These are phyloP conservation scores for Athalia cordata DNA, from an alignment of 2,888 invertebrate species.

Conservation along the genomic window DNA sequence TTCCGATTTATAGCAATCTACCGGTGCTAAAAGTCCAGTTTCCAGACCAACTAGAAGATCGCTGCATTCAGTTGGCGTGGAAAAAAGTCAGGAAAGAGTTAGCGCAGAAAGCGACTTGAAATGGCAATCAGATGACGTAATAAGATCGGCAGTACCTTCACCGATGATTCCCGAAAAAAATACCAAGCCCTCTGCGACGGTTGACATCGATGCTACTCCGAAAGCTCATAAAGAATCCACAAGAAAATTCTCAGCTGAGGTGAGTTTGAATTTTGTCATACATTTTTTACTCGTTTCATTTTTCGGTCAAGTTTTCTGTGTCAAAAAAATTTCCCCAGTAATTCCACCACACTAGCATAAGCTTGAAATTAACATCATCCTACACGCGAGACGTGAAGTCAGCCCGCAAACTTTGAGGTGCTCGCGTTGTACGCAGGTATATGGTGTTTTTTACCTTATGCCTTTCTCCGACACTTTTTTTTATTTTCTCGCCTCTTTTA, in stretches of 20 bases:
- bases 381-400: too few relatives aligned
- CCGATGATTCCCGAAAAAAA: slow-evolving; percentile 50
- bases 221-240: slow-evolving; percentile 51
- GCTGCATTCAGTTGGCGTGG: slow-evolving; percentile 46
- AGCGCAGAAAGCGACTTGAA: too few relatives aligned
- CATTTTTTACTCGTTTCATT: too few relatives aligned
- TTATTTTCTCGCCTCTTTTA: too few relatives aligned
- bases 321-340: too few relatives aligned
- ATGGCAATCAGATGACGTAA: background rate
- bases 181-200: slow-evolving; percentile 51
- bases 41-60: slow-evolving; percentile 52
- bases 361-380: too few relatives aligned
- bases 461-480: too few relatives aligned
- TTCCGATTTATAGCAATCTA: slow-evolving; percentile 50
- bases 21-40: slow-evolving; percentile 53
- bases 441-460: too few relatives aligned
- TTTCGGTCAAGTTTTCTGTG: too few relatives aligned
- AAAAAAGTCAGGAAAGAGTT: background rate
- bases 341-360: too few relatives aligned
- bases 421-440: too few relatives aligned
- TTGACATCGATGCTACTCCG: slow-evolving; percentile 49
- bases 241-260: slow-evolving; percentile 56
- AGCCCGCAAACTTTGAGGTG: too few relatives aligned
- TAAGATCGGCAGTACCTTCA: background rate
- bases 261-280: slow-evolving; percentile 44